These are phyloP conservation scores for Apodemia duryi DNA, from an alignment of 2,888 invertebrate species.

Conservation along the genomic window DNA sequence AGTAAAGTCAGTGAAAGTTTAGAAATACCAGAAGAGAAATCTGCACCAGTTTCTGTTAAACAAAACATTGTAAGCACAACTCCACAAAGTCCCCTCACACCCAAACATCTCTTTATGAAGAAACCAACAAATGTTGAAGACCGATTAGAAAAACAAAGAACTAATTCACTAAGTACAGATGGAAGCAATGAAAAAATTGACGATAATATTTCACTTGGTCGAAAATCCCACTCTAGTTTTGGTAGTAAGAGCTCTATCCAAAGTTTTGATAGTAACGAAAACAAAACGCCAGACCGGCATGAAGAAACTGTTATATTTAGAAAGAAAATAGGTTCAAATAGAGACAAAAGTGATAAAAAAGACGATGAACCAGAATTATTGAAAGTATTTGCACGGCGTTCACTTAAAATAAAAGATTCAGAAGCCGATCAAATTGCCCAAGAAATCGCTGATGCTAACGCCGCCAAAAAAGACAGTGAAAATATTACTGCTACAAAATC, in stretches of 20 bases:
- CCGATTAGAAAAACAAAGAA: slow-evolving; percentile 58
- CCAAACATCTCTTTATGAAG: slow-evolving; percentile 73
- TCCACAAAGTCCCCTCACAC: slow-evolving; percentile 61
- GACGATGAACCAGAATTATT: slow-evolving; percentile 88
- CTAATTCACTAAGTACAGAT: slow-evolving; percentile 62
- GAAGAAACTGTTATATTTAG: slow-evolving; percentile 77
- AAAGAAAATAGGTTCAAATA: slow-evolving; percentile 72
- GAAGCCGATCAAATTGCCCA: slow-evolving; percentile 81
- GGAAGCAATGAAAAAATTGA: slow-evolving; percentile 68
- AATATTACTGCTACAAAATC: slow-evolving; percentile 45
- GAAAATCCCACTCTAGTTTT: slow-evolving; percentile 70
- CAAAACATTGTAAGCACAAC: slow-evolving; percentile 32
- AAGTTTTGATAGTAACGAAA: slow-evolving; percentile 67
- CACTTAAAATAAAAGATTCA: slow-evolving; percentile 87
- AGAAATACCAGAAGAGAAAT: slow-evolving; percentile 47
- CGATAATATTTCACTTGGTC: slow-evolving; percentile 67
- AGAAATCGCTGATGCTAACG: slow-evolving; percentile 71
- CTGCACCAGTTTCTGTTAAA: slow-evolving; percentile 21
- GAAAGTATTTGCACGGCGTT: slow-evolving; percentile 89
- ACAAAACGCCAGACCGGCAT: slow-evolving; percentile 57
- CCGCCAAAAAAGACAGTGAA: slow-evolving; percentile 49
- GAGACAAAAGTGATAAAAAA: slow-evolving; percentile 63
- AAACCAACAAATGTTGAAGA: slow-evolving; percentile 80
- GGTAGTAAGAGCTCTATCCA: slow-evolving; percentile 73
- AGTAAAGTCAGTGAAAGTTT: slow-evolving; percentile 47